Base-by-base conservation (phyloP, 2,797 vertebrate genomes). In the Poecilia velifera region DNA sequence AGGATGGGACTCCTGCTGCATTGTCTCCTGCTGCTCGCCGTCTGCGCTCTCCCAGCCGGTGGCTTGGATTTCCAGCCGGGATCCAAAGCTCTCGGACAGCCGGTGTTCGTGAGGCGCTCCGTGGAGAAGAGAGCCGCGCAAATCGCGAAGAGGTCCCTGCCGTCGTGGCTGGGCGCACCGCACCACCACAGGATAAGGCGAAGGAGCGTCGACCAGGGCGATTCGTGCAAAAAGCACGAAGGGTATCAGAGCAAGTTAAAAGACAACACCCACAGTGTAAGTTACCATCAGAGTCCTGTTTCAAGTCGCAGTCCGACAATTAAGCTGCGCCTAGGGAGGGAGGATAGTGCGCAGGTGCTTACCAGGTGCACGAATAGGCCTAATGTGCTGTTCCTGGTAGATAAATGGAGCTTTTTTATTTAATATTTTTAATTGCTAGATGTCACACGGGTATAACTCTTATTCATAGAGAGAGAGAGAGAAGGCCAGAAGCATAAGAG, bases 201-300 rank as follows among this genome's bases (percentile, higher is more conserved):
- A 9, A 93, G 95, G 45, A 94, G 90, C 88, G 0, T 80, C 34
- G 88, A 91, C 18, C 46, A 45, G 51, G 86, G 72, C 8, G 95
- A 93, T 77, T 94, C 91, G 82, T 98, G 97, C 89, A 82, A 90
- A 53, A 89, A 88, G 20, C 88, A 94, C 18, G 86, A 88, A 53
- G 96, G 94, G 83, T 94, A 91, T 62, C 91, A 92, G 8, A 81
- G 84, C 88, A 94, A 94, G 92, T 96, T 98, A 84, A 74, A 72
- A 14, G 95, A 89, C 91, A 97, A 97, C 95, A 98, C 97, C 62
- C 96, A 98, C 95, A 87, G 74, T 92, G 97, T 98, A 94, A 97
- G 97, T 92, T 86, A 82, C 83, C 80, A 5, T 13, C 59, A 53
- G 76, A 76, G 43, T 94, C 84, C 82, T 62, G 81, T 90, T 92